Evolutionary conservation across 2,113 vertebrate genomes (phyloP).

Genomic region (Dissostichus mawsoni): DNA sequence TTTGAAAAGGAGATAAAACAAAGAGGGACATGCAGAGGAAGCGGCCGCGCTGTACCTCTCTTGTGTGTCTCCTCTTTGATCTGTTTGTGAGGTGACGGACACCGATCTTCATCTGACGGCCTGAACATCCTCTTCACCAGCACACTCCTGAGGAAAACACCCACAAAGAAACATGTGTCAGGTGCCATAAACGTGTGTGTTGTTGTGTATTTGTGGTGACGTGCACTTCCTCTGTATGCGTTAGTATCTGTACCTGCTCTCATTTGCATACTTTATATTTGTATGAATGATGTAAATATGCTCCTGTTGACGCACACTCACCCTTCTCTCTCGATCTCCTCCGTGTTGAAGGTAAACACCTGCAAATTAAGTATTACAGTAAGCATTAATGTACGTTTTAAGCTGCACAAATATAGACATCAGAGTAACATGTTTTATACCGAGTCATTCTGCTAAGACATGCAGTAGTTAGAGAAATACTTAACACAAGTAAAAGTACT

Average conservation of each 20-base stretch:
- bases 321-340: constrained; percentile 95
- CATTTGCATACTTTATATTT: constrained; percentile 49
- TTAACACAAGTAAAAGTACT: neutral
- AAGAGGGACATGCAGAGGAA: neutral
- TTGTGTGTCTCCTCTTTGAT: constrained; percentile 92
- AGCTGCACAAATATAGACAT: neutral
- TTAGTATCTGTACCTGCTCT: neutral
- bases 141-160: constrained; percentile 83
- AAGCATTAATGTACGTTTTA: neutral
- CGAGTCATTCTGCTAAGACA: neutral
- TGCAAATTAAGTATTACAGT: constrained; percentile 60
- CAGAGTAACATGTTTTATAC: neutral
- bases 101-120: constrained; percentile 91
- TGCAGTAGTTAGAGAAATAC: neutral
- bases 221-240: neutral
- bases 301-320: constrained; percentile 72
- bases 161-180: neutral
- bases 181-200: neutral
- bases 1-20: neutral
- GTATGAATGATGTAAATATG: constrained; percentile 35
- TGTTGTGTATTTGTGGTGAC: constrained; percentile 39
- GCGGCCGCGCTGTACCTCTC: constrained; percentile 83
- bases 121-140: constrained; percentile 95
- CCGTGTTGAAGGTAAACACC: constrained; percentile 93
- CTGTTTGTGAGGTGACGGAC: constrained; percentile 90